Percentiles rank a stretch among this genome's conserved stretches.
Evolutionary conservation across 2,888 invertebrate species (phyloP).

Genomic region (Heliothis peltigera): DNA sequence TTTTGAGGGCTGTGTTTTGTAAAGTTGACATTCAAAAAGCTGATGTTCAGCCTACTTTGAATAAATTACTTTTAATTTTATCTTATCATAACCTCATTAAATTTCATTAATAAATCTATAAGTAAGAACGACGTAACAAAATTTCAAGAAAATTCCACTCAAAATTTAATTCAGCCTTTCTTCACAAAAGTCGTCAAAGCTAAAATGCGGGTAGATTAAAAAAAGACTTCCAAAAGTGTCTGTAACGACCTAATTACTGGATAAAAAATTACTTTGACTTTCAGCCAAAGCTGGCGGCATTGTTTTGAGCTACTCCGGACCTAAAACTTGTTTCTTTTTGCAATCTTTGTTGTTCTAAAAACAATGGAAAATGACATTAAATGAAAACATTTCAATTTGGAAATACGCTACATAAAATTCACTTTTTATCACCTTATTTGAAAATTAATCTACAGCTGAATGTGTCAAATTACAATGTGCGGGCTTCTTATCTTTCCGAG

Average conservation of each 20-base stretch:
- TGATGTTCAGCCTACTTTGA: no score
- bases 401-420: conserved; percentile 22
- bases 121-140: conserved; percentile 1
- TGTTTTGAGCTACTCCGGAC: conserved; percentile 25
- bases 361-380: conserved; percentile 18
- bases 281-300: conserved; percentile 24
- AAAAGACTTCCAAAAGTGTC: conserved; percentile 36
- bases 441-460: conserved; percentile 17
- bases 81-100: not conserved
- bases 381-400: conserved; percentile 7
- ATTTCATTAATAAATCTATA: not conserved
- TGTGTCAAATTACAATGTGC: conserved; percentile 19
- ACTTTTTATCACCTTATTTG: conserved; percentile 7
- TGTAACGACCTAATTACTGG: conserved; percentile 52
- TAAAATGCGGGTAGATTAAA: conserved; percentile 47
- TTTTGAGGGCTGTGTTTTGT: no score
- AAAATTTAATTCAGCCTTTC: conserved; percentile 15
- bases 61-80: no score
- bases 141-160: conserved; percentile 1
- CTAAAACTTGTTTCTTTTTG: conserved; percentile 23
- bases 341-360: conserved; percentile 23
- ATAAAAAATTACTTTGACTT: conserved; percentile 51
- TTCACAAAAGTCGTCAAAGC: conserved; percentile 19
- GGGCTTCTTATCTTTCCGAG: conserved; percentile 29
- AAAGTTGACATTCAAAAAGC: no score